Conservation (phyloP, 2,113 vertebrate genomes). For the Clinocottus analis region DNA sequence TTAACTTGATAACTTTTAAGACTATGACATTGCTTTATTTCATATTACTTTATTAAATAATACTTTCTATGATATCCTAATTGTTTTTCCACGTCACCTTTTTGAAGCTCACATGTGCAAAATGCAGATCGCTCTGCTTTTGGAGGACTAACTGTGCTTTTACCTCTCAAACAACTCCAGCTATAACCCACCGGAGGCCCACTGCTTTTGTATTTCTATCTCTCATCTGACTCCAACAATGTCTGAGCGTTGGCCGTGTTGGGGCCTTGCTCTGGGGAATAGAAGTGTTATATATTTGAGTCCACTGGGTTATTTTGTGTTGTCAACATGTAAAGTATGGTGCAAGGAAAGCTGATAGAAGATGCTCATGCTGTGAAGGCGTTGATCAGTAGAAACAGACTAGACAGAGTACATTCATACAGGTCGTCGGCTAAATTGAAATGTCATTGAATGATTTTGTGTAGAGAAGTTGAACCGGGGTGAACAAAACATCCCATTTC, state of each 20-base stretch:
- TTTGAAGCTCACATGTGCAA: not conserved
- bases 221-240: conserved; percentile 25
- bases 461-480: conserved; percentile 6
- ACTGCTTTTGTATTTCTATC: conserved; percentile 23
- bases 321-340: conserved; percentile 5
- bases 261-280: conserved; percentile 19
- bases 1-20: not conserved
- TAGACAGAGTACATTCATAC: not conserved
- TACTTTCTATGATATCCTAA: not conserved
- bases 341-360: conserved; percentile 5
- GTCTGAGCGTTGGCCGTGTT: conserved; percentile 35
- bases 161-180: not conserved
- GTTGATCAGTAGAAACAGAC: conserved; percentile 11
- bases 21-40: not conserved
- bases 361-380: conserved; percentile 13
- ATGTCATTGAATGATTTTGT: conserved; percentile 10
- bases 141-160: not conserved
- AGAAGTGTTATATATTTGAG: conserved; percentile 21
- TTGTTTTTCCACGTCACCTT: not conserved
- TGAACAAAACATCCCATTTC: not conserved
- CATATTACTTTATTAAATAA: not conserved
- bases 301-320: conserved; percentile 10
- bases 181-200: not conserved
- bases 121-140: conserved; percentile 8
- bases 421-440: not conserved